Percentiles rank a stretch among this genome's conserved stretches.
These are phyloP conservation scores for Lagopus muta DNA, from an alignment of 2,113 vertebrate species.

Conservation along the genomic window DNA sequence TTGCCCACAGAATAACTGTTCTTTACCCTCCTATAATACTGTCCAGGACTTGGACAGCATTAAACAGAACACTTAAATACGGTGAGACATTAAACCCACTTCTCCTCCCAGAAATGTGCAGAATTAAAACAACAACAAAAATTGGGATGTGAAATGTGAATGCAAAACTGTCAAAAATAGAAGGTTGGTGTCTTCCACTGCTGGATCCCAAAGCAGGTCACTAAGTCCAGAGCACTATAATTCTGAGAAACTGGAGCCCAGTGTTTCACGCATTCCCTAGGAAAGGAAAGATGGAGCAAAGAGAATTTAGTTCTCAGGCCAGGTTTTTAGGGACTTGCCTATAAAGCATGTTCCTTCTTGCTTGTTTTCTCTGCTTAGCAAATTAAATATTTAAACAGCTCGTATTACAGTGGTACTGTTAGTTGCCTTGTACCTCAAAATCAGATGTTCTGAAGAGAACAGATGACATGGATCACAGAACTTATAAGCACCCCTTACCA, in stretches of 20 bases:
- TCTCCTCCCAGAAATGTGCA: background rate
- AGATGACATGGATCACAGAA: background rate
- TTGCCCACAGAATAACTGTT: background rate
- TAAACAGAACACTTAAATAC: background rate
- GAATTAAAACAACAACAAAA: background rate
- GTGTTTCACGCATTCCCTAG: background rate
- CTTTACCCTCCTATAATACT: background rate
- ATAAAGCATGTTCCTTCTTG: background rate
- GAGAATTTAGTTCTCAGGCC: background rate
- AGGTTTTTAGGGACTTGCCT: background rate
- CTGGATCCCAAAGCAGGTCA: background rate
- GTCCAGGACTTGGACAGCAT: background rate
- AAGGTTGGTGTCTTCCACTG: background rate
- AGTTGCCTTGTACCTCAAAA: background rate
- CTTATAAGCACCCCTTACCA: background rate
- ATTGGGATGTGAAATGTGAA: background rate
- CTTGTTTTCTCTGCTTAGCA: background rate
- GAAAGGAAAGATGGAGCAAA: background rate
- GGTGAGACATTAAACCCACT: background rate
- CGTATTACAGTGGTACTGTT: background rate
- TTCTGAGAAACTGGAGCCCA: background rate
- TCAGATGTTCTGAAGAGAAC: background rate
- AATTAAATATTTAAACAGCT: background rate
- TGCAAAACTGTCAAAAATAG: background rate
- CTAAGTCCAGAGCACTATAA: background rate